phyloP scores from a whole-genome alignment of 2,888 invertebrate species.

The Macaria notata region DNA sequence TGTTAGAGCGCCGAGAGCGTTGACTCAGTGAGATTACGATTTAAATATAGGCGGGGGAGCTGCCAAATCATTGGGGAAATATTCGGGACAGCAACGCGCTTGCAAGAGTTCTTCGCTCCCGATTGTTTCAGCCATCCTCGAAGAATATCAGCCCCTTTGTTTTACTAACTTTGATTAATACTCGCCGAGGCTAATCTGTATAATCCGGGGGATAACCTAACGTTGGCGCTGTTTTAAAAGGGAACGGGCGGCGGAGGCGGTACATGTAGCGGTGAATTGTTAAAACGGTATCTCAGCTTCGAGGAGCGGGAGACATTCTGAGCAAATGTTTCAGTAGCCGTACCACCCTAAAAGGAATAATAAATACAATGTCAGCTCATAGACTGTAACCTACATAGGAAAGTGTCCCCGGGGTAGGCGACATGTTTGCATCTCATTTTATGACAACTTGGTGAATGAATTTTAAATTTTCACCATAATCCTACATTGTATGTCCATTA shows the following conservation, averaged over 20 bases:
- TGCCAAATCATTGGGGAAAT: slow-evolving; percentile 79
- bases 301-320: too few species aligned
- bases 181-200: slow-evolving; percentile 14
- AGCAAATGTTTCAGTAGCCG: too few species aligned
- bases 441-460: too few species aligned
- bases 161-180: slow-evolving; percentile 22
- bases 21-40: slow-evolving; percentile 80
- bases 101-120: slow-evolving; percentile 52
- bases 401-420: too few species aligned
- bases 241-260: background rate
- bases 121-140: slow-evolving; percentile 51
- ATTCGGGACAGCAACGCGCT: slow-evolving; percentile 47
- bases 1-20: slow-evolving; percentile 72
- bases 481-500: too few species aligned
- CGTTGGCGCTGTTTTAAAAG: slow-evolving; percentile 1
- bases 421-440: too few species aligned
- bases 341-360: too few species aligned
- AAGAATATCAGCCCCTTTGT: slow-evolving; percentile 26
- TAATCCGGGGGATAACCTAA: slow-evolving; percentile 17
- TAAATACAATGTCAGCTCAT: too few species aligned
- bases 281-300: background rate
- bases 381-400: too few species aligned
- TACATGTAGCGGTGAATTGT: slow-evolving; percentile 2
- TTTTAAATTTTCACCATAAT: too few species aligned
- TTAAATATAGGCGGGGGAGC: slow-evolving; percentile 79